Conservation (phyloP, 2,797 vertebrate genomes). For the Catamblyrhynchus diadema region DNA sequence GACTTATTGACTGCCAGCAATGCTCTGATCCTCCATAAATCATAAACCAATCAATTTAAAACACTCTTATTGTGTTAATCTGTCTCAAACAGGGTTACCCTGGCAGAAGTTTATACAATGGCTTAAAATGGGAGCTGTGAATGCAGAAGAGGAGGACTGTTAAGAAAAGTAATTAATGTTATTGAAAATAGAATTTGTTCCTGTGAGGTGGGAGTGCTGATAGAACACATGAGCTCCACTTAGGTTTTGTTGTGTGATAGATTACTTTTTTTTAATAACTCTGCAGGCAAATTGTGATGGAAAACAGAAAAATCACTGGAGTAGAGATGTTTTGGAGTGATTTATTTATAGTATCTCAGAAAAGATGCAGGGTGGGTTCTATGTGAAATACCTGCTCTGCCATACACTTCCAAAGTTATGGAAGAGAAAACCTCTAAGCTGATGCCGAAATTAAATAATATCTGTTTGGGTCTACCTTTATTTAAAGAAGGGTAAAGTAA, state of each 20-base stretch:
- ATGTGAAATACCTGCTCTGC: background rate
- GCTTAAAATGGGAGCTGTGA: background rate
- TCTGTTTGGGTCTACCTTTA: background rate
- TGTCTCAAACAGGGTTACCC: background rate
- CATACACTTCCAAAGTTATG: background rate
- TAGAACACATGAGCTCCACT: background rate
- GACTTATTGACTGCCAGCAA: background rate
- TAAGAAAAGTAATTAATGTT: slow-evolving; percentile 5
- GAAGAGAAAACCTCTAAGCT: background rate
- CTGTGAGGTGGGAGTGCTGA: slow-evolving; percentile 18
- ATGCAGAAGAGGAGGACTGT: background rate
- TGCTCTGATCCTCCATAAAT: background rate
- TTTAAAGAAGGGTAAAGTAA: background rate
- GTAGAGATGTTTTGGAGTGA: background rate
- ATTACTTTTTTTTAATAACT: background rate
- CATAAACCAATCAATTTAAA: background rate
- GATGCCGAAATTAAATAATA: background rate
- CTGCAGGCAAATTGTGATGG: background rate
- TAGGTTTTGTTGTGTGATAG: background rate
- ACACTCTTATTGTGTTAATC: background rate
- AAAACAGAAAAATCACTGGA: background rate
- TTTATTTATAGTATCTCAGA: slow-evolving; percentile 1
- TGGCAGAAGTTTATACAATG: background rate
- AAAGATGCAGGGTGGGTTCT: background rate
- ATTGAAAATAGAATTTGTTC: slow-evolving; percentile 25